Conservation (phyloP, 2,888 invertebrate genomes). For the Empis livida region DNA sequence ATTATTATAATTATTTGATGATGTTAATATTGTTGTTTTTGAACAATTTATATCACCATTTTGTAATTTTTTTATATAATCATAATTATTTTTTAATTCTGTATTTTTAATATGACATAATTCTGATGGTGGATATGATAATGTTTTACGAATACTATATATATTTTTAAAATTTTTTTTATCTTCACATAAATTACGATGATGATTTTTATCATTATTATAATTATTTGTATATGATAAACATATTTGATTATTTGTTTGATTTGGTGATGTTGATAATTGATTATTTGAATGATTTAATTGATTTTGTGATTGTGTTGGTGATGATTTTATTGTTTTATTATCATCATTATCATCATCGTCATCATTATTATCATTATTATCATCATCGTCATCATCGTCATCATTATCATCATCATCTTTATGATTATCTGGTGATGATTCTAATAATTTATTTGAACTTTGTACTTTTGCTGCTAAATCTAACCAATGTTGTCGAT, state of each 20-base stretch:
- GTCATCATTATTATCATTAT: neutral
- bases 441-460: neutral
- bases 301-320: conserved; percentile 10
- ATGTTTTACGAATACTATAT: neutral
- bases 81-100: neutral
- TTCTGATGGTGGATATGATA: neutral
- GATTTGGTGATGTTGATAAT: conserved; percentile 12
- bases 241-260: conserved; percentile 1
- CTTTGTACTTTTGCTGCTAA: conserved; percentile 42
- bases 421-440: neutral
- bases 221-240: conserved; percentile 3
- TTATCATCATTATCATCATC: conserved; percentile 9
- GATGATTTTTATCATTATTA: neutral
- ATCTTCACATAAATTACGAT: neutral
- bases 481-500: conserved; percentile 74
- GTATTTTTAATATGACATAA: neutral
- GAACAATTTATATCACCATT: neutral
- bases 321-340: conserved; percentile 5
- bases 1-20: neutral
- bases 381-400: neutral
- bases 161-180: neutral
- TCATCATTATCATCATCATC: conserved; percentile 11
- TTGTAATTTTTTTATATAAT: neutral
- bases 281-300: conserved; percentile 21
- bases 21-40: neutral